A percentile compares a stretch with the other conserved stretches of the same genome.
These are phyloP conservation scores for Rapana venosa DNA, from an alignment of 2,888 invertebrate genomes.

Conservation along the genomic window DNA sequence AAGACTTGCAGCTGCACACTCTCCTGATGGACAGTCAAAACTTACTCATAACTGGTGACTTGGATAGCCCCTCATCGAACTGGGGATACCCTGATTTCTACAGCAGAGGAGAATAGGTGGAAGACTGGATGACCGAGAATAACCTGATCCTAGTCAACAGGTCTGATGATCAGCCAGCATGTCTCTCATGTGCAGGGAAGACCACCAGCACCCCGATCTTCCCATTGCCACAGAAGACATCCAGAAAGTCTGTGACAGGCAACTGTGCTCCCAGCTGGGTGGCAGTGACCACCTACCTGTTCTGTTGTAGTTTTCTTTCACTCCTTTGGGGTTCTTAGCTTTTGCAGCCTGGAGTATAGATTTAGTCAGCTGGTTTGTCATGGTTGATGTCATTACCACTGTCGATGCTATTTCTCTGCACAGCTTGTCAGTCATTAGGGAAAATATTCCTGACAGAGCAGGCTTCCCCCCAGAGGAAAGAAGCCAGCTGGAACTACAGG, in stretches of 20 bases:
- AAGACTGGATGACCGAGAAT: conserved; percentile 4
- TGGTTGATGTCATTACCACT: too few relatives aligned
- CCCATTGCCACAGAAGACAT: not conserved
- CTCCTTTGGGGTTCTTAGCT: too few relatives aligned
- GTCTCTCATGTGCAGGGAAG: not conserved
- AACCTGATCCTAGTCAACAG: not conserved
- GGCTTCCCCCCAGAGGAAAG: not conserved
- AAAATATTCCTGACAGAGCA: not conserved
- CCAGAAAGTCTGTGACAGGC: not conserved
- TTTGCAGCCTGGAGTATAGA: too few relatives aligned
- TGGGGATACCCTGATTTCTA: conserved; percentile 4
- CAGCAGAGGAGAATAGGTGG: not conserved
- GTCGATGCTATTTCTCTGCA: too few relatives aligned
- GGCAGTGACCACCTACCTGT: not conserved
- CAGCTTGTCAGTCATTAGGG: too few relatives aligned
- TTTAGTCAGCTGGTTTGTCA: too few relatives aligned
- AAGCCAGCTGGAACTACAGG: not conserved
- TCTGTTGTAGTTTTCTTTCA: too few relatives aligned
- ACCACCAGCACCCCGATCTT: not conserved
- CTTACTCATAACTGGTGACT: conserved; percentile 1
- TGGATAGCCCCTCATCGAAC: not conserved
- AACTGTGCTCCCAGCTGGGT: not conserved
- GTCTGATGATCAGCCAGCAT: not conserved
- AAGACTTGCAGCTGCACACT: not conserved
- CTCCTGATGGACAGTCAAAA: not conserved